These are phyloP conservation scores for Danaus plexippus DNA, from an alignment of 1,140 invertebrate genomes.

Conservation along the genomic window DNA sequence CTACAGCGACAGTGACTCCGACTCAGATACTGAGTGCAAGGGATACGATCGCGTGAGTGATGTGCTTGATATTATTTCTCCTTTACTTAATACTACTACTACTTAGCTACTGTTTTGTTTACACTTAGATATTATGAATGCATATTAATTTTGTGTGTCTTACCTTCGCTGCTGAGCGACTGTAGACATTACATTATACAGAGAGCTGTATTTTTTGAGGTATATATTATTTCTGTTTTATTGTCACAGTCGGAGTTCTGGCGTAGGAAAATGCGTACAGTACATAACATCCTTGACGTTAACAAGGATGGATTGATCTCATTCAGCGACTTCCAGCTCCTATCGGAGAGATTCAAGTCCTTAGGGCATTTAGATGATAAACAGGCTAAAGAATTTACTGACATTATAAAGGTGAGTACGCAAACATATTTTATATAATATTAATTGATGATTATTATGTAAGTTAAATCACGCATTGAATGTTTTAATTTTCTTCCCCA, in stretches of 20 bases:
- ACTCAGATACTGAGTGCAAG: slow-evolving; percentile 75
- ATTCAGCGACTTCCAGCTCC: slow-evolving; percentile 83
- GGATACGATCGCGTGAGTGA: slow-evolving; percentile 69
- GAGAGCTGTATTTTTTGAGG: not conserved
- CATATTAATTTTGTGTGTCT: not conserved
- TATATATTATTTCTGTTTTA: not conserved
- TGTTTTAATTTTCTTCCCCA: too few species aligned
- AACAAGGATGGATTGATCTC: slow-evolving; percentile 90
- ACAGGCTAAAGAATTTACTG: slow-evolving; percentile 76
- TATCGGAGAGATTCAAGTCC: slow-evolving; percentile 80
- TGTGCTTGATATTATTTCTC: too few species aligned
- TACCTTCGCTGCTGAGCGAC: not conserved
- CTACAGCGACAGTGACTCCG: slow-evolving; percentile 71
- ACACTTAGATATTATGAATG: too few species aligned
- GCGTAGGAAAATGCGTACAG: slow-evolving; percentile 88
- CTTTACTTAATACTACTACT: too few species aligned
- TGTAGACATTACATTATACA: not conserved
- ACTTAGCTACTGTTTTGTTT: too few species aligned
- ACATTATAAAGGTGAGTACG: slow-evolving; percentile 74
- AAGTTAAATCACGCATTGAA: too few species aligned
- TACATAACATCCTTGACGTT: slow-evolving; percentile 84
- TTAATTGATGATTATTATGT: not conserved
- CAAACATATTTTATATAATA: not conserved
- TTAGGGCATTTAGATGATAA: slow-evolving; percentile 78
- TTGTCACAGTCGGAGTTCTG: slow-evolving; percentile 86